Evolutionary conservation across 2,113 vertebrate genomes (phyloP), one percentile per base, ranked within the genome.

Genomic region (Nothoprocta perdicaria): DNA sequence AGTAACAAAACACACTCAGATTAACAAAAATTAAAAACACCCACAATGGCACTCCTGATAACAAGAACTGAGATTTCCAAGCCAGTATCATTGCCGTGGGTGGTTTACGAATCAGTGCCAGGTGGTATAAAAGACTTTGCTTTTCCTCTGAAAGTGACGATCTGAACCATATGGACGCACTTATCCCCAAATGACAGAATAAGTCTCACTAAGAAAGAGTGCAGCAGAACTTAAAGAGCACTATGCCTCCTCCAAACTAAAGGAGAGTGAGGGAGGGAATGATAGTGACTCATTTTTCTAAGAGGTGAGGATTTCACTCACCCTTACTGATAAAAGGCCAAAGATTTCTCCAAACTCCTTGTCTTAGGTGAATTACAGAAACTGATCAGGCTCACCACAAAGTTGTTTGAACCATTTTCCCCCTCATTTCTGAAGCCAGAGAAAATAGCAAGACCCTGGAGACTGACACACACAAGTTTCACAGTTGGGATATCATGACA

Each of bases 311-410:
- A 52, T 63, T 91, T 91, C 88, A 80, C 83, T 40, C 92, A 82
- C 46, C 85, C 50, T 80, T 45, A 77, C 68, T 2, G 65, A 77
- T 29, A 31, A 5, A 5, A n/a, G 83, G 65, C 18, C 80, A 82
- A 71, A 92, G 85, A 55, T 19, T 29, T 72, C 81, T 89, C 31
- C 60, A 80, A 96, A 87, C 82, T 92, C 82, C 91, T 94, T 94
- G 94, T 94, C 95, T 95, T 95, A 96, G 93, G 95, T 85, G 29
- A 96, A 96, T 10, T 94, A 83, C 90, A 91, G 29, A 88, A 76
- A 55, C 84, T 81, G 66, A 46, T 83, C 73, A 63, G 79, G 60
- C 71, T 94, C 91, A 95, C 65, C 85, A 88, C 24, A 33, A 92
- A 96, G 93, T 52, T 95, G 95, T 94, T 85, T 67, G 33, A 46